Evolutionary conservation across 1,140 invertebrate genomes (phyloP).

Genomic region (Platorchestia sp.): DNA sequence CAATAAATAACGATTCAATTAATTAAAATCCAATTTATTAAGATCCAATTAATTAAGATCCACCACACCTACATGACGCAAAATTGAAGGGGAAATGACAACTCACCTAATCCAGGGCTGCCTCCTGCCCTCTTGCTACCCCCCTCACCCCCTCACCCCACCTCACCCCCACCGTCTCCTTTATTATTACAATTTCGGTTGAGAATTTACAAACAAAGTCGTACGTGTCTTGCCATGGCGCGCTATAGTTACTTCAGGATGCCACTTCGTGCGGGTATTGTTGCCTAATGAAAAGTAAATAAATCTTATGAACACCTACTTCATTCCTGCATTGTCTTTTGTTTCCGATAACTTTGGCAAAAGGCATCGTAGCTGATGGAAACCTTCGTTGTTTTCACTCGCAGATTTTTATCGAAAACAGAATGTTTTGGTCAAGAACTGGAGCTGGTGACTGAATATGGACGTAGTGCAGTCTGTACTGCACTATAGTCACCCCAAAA

Average conservation of each 20-base stretch:
- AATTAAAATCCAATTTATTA: too few relatives aligned
- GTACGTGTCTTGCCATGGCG: too few relatives aligned
- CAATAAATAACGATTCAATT: too few relatives aligned
- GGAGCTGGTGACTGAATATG: neutral
- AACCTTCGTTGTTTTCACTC: too few relatives aligned
- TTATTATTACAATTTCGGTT: neutral
- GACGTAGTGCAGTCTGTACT: neutral
- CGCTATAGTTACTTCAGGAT: neutral
- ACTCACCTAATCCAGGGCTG: neutral
- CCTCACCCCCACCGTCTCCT: slow-evolving; percentile 50
- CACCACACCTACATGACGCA: neutral
- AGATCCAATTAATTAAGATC: too few relatives aligned
- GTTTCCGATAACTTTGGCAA: too few relatives aligned
- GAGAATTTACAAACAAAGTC: too few relatives aligned
- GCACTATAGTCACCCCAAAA: neutral
- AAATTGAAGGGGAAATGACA: neutral
- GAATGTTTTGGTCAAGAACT: neutral
- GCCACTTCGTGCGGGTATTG: neutral
- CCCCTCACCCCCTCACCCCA: neutral
- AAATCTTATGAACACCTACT: too few relatives aligned
- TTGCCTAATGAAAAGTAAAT: neutral
- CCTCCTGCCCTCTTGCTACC: slow-evolving; percentile 1
- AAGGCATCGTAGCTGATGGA: too few relatives aligned
- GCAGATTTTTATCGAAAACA: too few relatives aligned
- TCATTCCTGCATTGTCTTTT: too few relatives aligned